These are phyloP conservation scores for Ellobium chinense DNA, from an alignment of 2,888 invertebrate genomes.

Conservation along the genomic window DNA sequence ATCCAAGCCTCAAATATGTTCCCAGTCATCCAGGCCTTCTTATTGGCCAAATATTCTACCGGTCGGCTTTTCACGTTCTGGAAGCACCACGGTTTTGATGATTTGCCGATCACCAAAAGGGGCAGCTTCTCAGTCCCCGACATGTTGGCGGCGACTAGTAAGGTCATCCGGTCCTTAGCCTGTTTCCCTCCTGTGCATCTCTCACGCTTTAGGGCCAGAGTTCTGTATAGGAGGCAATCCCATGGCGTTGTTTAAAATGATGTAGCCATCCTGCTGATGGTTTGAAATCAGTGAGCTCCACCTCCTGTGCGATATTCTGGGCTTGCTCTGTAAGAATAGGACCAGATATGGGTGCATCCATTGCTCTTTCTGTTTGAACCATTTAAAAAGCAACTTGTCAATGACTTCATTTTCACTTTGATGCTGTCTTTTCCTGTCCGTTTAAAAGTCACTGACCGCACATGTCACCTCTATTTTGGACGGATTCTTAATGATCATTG, in stretches of 20 bases:
- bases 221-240: slow-evolving; percentile 51
- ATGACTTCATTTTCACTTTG: neutral
- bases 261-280: slow-evolving; percentile 47
- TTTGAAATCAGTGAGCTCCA: slow-evolving; percentile 44
- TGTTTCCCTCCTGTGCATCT: slow-evolving; percentile 54
- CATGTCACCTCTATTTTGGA: neutral
- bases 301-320: slow-evolving; percentile 29
- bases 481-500: neutral
- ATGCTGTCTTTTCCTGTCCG: neutral
- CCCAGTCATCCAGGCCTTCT: slow-evolving; percentile 56
- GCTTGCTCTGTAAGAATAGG: slow-evolving; percentile 46
- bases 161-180: slow-evolving; percentile 55
- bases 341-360: neutral
- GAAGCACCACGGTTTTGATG: slow-evolving; percentile 53
- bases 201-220: slow-evolving; percentile 51
- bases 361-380: slow-evolving; percentile 3
- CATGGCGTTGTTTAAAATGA: slow-evolving; percentile 49
- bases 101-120: slow-evolving; percentile 55
- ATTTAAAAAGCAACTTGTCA: neutral
- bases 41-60: slow-evolving; percentile 47
- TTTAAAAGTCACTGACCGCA: neutral
- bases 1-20: slow-evolving; percentile 56
- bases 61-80: slow-evolving; percentile 52
- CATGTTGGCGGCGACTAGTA: slow-evolving; percentile 54
- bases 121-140: slow-evolving; percentile 50